phyloP scores from a whole-genome alignment of 2,113 vertebrate genomes.

The Seriola quinqueradiata region DNA sequence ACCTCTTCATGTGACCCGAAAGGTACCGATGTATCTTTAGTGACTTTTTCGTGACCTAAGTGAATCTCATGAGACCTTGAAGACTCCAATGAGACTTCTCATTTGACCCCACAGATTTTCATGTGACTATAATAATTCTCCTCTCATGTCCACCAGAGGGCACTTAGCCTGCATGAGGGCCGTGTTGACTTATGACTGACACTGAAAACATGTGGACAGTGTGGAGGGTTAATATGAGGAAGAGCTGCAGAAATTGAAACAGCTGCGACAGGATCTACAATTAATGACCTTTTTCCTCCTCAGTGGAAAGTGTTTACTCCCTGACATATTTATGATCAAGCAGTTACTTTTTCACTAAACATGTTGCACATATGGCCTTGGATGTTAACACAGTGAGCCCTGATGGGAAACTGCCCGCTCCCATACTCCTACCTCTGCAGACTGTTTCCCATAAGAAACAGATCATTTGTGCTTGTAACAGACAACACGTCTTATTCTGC shows the following conservation, averaged over 20 bases:
- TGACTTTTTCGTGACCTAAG: neutral
- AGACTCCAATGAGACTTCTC: neutral
- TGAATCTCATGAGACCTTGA: neutral
- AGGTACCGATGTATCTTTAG: no score
- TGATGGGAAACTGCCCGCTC: conserved; percentile 1
- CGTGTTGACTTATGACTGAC: neutral
- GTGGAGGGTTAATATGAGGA: neutral
- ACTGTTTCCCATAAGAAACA: neutral
- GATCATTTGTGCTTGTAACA: neutral
- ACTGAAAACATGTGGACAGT: neutral
- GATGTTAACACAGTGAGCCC: neutral
- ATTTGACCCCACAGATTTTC: neutral
- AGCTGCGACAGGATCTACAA: neutral
- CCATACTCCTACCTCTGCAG: neutral
- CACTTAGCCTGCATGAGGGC: neutral
- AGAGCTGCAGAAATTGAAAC: neutral
- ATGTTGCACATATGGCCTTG: neutral
- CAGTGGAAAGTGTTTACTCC: neutral
- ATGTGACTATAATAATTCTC: neutral
- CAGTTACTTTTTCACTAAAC: conserved; percentile 13
- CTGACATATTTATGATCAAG: neutral
- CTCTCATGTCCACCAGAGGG: neutral
- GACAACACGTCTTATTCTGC: no score
- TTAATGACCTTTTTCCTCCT: neutral
- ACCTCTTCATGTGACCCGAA: neutral